Conservation (phyloP, 2,113 vertebrate species). For the Pteropus alecto region DNA sequence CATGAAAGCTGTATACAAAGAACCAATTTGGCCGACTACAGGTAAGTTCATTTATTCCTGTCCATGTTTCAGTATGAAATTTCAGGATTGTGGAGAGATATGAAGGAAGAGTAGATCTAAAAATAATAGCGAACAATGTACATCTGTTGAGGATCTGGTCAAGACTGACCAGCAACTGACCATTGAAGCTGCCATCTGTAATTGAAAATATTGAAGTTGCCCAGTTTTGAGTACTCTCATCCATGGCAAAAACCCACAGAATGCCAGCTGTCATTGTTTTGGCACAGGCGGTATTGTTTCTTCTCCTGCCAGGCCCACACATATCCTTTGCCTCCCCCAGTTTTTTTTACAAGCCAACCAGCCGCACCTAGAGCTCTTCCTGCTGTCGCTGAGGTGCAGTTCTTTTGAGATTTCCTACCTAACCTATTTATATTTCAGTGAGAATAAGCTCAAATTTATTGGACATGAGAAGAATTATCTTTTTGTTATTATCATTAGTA, state of each 20-base stretch:
- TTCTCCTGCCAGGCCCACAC: slow-evolving; percentile 40
- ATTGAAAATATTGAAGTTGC: slow-evolving; percentile 29
- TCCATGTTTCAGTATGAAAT: not conserved
- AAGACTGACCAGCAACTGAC: not conserved
- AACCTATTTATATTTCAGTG: not conserved
- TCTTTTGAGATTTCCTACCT: not conserved
- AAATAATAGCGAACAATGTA: not conserved
- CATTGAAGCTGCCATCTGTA: not conserved
- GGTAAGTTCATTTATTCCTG: slow-evolving; percentile 7
- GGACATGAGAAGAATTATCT: not conserved
- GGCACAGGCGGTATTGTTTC: slow-evolving; percentile 19
- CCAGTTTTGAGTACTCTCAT: not conserved
- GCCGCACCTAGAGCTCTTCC: not conserved
- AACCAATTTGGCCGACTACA: not conserved
- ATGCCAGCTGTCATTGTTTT: slow-evolving; percentile 48
- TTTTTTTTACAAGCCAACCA: slow-evolving; percentile 27
- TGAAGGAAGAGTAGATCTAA: not conserved
- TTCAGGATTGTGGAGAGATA: not conserved
- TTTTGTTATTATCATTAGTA: not conserved
- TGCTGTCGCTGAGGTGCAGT: not conserved
- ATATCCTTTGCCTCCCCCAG: not conserved
- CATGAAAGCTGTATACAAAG: not conserved
- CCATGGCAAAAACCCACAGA: not conserved
- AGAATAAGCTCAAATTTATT: slow-evolving; percentile 26
- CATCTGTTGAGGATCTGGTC: not conserved